These are phyloP conservation scores for Habropoda laboriosa DNA, from an alignment of 1,140 invertebrate genomes.

Conservation along the genomic window DNA sequence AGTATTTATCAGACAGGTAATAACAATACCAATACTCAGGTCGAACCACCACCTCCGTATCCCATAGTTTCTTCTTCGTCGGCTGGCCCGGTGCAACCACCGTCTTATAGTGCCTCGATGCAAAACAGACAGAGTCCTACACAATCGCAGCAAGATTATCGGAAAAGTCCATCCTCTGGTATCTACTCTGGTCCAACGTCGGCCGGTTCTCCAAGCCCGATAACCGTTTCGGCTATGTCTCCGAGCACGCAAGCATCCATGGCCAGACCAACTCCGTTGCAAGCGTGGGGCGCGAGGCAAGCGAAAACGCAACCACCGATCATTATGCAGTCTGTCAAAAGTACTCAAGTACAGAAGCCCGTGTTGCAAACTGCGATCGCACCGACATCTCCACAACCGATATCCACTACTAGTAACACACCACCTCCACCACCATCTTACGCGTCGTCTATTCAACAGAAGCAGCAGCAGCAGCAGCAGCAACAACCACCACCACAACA, in stretches of 20 bases:
- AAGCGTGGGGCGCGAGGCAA: slow-evolving; percentile 90
- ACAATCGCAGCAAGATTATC: slow-evolving; percentile 88
- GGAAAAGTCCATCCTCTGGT: slow-evolving; percentile 89
- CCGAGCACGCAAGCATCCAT: slow-evolving; percentile 84
- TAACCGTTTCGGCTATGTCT: slow-evolving; percentile 86
- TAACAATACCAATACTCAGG: slow-evolving; percentile 77
- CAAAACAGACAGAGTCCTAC: slow-evolving; percentile 93
- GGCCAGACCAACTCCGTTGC: slow-evolving; percentile 88
- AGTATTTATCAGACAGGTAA: slow-evolving; percentile 87
- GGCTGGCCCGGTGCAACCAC: slow-evolving; percentile 87
- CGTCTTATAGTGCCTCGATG: slow-evolving; percentile 92
- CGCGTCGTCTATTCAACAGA: slow-evolving; percentile 90
- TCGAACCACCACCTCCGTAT: slow-evolving; percentile 90
- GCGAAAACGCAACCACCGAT: slow-evolving; percentile 94
- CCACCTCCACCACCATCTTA: slow-evolving; percentile 90
- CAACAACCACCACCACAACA: slow-evolving; percentile 79
- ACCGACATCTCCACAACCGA: slow-evolving; percentile 88
- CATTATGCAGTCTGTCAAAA: slow-evolving; percentile 98
- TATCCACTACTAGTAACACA: slow-evolving; percentile 81
- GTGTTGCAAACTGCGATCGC: slow-evolving; percentile 96
- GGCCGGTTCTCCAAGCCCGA: slow-evolving; percentile 90
- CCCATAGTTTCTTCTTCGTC: slow-evolving; percentile 84
- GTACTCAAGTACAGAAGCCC: slow-evolving; percentile 96
- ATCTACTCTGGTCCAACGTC: slow-evolving; percentile 91
- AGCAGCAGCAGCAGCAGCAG: slow-evolving; percentile 79